Base-by-base conservation (phyloP, 2,113 vertebrate genomes). In the Trichechus manatus region DNA sequence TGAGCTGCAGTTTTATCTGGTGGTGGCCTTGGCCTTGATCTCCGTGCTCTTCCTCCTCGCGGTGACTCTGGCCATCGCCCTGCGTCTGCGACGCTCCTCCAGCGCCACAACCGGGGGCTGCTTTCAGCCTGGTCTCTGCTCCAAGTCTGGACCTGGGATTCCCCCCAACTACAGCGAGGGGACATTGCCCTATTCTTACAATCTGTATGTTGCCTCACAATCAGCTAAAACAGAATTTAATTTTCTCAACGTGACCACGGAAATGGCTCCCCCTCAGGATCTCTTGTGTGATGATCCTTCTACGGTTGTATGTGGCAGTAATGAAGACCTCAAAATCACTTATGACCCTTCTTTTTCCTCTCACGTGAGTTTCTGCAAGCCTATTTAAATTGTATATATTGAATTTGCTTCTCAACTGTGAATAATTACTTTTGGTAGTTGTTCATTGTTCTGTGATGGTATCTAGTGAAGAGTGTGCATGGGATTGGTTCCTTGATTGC, bases 171-270 rank as follows among this genome's bases (percentile, higher is more conserved):
- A 94, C 88, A 92, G 64, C 39, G 97, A 96, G 68, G 97, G 97
- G n/a, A 98, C 97, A 42, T 95, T 98, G 85, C 97, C 96, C 22
- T 97, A 90, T 64, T 90, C 95, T 77, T 98, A 97, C 47, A 96
- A 97, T n/a, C 92, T 97, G 10, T 98, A 96, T 15, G 93, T 94
- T 63, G 74, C 94, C 10, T 81, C 87, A 0, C 72, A 92, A 27
- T 85, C 75, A 53, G 61, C 94, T 27, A 97, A 93, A n/a, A 42
- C 77, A 5, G 47, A 93, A 9, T 93, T 95, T 44, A 91, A 89
- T 89, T 89, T 96, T 95, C 83, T 85, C 14, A 94, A 56, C 39
- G 1, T 86, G 85, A 56, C 80, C 23, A 23, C 29, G 3, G 94
- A 95, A 70, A 63, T 64, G 10, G 23, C 68, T 83, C 33, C 87